Evolutionary conservation across 2,113 vertebrate genomes (phyloP).

Genomic region (Edolisoma coerulescens): DNA sequence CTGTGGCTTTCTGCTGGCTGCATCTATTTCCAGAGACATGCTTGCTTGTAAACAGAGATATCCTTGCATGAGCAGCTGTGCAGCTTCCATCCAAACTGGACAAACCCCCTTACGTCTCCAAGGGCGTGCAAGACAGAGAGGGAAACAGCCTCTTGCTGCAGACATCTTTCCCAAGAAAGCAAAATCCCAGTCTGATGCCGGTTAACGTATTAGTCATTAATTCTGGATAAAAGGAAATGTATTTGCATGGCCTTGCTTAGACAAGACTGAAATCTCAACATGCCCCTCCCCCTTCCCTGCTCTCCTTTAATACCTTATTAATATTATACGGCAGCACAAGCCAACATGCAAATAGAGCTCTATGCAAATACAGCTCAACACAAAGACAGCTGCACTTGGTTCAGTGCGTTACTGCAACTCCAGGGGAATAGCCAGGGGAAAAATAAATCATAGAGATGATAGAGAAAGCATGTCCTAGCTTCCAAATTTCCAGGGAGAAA

Average conservation of each 20-base stretch:
- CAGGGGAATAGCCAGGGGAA: constrained; percentile 15
- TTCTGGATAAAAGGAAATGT: constrained; percentile 42
- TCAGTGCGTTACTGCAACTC: background rate
- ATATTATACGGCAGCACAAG: constrained; percentile 19
- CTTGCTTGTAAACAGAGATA: background rate
- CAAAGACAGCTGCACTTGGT: constrained; percentile 32
- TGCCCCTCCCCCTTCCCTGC: background rate
- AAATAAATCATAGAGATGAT: constrained; percentile 22
- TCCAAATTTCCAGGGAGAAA: constrained; percentile 25
- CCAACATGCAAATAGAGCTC: constrained; percentile 42
- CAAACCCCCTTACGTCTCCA: background rate
- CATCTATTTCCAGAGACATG: background rate
- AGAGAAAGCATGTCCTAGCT: constrained; percentile 13
- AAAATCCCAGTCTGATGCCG: background rate
- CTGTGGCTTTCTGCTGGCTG: background rate
- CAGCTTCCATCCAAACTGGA: background rate
- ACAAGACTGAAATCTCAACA: constrained; percentile 25
- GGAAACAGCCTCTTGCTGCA: background rate
- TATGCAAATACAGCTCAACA: constrained; percentile 10
- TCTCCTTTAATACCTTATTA: constrained; percentile 54
- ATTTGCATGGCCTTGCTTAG: constrained; percentile 25
- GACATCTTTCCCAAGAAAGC: background rate
- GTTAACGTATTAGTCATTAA: constrained; percentile 16
- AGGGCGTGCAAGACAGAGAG: background rate
- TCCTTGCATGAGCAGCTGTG: background rate